Percentiles rank a stretch among this genome's conserved stretches.
Conservation (phyloP, 1,140 invertebrate species). For the Drosophila subobscura region DNA sequence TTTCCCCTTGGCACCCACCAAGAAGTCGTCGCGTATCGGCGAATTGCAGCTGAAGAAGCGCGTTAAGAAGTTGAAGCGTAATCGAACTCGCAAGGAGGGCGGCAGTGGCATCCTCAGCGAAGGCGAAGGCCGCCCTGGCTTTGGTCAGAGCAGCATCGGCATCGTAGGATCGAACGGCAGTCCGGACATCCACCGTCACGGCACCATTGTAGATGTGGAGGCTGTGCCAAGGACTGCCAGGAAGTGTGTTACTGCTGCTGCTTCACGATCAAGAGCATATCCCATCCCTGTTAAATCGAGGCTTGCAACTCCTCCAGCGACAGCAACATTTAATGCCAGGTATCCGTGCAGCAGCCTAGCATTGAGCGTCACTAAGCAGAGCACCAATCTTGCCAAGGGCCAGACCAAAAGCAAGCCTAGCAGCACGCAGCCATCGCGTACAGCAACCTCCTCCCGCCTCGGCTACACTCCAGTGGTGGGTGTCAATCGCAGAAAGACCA, state of each 20-base stretch:
- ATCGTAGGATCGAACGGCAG: not conserved
- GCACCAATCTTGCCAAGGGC: not conserved
- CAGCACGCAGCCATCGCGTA: not conserved
- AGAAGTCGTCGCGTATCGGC: conserved; percentile 49
- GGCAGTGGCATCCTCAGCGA: conserved; percentile 23
- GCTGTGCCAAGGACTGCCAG: not conserved
- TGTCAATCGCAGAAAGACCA: conserved; percentile 6
- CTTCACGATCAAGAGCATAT: not conserved
- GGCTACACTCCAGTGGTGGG: not conserved
- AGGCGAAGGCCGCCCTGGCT: conserved; percentile 6
- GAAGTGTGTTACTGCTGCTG: not conserved
- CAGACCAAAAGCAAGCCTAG: conserved; percentile 29
- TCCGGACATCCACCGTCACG: conserved; percentile 15
- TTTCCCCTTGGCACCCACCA: conserved; percentile 22
- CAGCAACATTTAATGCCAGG: not conserved
- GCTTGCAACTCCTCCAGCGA: not conserved
- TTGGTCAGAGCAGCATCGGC: not conserved
- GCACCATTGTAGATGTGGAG: conserved; percentile 23
- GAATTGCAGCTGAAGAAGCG: conserved; percentile 51
- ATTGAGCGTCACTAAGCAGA: not conserved
- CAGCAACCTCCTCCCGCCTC: not conserved
- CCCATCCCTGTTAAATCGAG: not conserved
- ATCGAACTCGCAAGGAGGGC: conserved; percentile 27
- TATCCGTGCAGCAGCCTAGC: too few species aligned
- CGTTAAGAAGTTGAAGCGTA: conserved; percentile 55